These are phyloP conservation scores for Ceyx margarethae DNA, from an alignment of 2,113 vertebrate genomes.

Conservation along the genomic window DNA sequence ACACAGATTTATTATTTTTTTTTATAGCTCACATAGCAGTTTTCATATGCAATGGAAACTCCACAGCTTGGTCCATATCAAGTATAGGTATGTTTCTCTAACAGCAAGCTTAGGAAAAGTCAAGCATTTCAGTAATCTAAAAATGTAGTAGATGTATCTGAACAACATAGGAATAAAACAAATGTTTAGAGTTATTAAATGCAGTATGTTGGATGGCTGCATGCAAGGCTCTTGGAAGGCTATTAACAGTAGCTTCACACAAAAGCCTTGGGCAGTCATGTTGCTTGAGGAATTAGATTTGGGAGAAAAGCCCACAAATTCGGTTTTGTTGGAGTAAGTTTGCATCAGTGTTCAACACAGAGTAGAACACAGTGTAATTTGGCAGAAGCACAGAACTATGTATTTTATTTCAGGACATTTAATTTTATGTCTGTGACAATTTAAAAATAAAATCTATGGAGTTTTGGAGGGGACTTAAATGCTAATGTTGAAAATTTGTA, in stretches of 20 bases:
- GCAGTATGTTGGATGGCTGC: neutral
- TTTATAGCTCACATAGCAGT: neutral
- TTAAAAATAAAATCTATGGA: neutral
- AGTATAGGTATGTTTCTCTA: neutral
- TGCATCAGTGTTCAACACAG: neutral
- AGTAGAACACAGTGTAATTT: neutral
- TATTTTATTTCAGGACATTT: conserved; percentile 1
- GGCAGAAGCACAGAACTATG: neutral
- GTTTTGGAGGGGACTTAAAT: neutral
- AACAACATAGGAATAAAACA: neutral
- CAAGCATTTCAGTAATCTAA: neutral
- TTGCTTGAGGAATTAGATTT: neutral
- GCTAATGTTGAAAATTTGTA: neutral
- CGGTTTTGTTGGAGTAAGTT: neutral
- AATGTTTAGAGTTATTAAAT: neutral
- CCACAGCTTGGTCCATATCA: neutral
- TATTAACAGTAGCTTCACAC: neutral
- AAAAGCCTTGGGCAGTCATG: neutral
- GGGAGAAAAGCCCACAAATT: neutral
- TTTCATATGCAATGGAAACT: neutral
- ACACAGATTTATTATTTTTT: neutral
- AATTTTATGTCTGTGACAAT: neutral
- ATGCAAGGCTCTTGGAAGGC: neutral
- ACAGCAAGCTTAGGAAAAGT: neutral
- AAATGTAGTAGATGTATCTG: neutral